Conservation (phyloP, 2,113 vertebrate genomes). For the Trichechus manatus region DNA sequence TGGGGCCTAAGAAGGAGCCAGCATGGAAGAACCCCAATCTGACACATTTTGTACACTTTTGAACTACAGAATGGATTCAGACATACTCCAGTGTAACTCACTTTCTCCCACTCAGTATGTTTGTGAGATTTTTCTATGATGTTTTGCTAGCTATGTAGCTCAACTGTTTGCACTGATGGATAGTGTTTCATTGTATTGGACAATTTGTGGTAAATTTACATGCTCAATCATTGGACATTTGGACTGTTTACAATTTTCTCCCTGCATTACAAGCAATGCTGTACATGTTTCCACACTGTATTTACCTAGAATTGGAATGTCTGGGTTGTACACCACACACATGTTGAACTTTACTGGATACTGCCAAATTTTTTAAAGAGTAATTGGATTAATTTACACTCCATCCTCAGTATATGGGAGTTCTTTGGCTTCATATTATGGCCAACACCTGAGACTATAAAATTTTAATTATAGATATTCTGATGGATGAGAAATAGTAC, state of each 20-base stretch:
- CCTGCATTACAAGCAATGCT: not conserved
- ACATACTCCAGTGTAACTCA: not conserved
- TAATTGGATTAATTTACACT: not conserved
- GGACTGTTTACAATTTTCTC: not conserved
- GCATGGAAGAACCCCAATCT: not conserved
- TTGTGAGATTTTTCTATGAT: not conserved
- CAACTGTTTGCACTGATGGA: not conserved
- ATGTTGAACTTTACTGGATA: not conserved
- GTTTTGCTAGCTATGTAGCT: not conserved
- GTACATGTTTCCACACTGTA: not conserved
- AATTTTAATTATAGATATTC: conserved; percentile 20
- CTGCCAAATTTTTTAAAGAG: not conserved
- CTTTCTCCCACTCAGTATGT: not conserved
- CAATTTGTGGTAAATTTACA: not conserved
- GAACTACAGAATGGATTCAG: not conserved
- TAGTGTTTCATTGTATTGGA: not conserved
- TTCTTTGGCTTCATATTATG: not conserved
- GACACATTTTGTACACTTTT: not conserved
- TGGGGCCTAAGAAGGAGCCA: not conserved
- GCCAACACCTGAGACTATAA: not conserved
- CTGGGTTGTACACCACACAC: not conserved
- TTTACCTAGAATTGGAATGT: not conserved
- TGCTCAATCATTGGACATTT: not conserved
- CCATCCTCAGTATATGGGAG: not conserved
- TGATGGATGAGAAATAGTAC: not conserved